phyloP scores from a whole-genome alignment of 2,113 vertebrate genomes.

The Eretmochelys imbricata region DNA sequence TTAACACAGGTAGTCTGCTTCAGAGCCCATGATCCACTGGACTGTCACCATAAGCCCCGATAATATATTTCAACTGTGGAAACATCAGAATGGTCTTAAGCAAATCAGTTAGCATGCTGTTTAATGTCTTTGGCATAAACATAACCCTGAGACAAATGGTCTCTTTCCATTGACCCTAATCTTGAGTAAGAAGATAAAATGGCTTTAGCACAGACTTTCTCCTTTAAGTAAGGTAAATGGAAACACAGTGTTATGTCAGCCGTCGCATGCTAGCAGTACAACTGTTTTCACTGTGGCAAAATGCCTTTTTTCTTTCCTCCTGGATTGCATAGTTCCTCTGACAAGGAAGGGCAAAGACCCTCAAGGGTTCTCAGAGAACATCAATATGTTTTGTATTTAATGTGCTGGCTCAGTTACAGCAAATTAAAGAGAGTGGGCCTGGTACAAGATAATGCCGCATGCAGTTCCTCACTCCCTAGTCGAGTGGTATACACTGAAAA shows the following conservation, averaged over 20 bases:
- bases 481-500: slow-evolving; percentile 78
- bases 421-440: slow-evolving; percentile 83
- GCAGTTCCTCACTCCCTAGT: slow-evolving; percentile 77
- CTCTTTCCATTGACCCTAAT: not conserved
- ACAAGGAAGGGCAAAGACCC: slow-evolving; percentile 84
- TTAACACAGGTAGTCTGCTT: not conserved
- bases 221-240: slow-evolving; percentile 62
- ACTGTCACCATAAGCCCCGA: not conserved
- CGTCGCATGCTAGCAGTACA: slow-evolving; percentile 35
- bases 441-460: slow-evolving; percentile 78
- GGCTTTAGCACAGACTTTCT: slow-evolving; percentile 17
- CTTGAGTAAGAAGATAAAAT: slow-evolving; percentile 8
- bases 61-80: not conserved
- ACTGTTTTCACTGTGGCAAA: slow-evolving; percentile 59
- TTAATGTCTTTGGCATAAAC: not conserved
- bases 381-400: slow-evolving; percentile 88
- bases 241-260: not conserved
- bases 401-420: slow-evolving; percentile 85
- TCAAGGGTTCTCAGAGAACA: slow-evolving; percentile 80
- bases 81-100: not conserved
- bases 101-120: not conserved
- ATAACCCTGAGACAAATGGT: not conserved
- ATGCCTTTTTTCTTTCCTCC: slow-evolving; percentile 72
- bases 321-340: slow-evolving; percentile 76
- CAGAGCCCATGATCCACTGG: not conserved